Percentiles rank a stretch among this genome's conserved stretches.
These are phyloP conservation scores for Agrochola macilenta DNA, from an alignment of 2,888 invertebrate species.

Conservation along the genomic window DNA sequence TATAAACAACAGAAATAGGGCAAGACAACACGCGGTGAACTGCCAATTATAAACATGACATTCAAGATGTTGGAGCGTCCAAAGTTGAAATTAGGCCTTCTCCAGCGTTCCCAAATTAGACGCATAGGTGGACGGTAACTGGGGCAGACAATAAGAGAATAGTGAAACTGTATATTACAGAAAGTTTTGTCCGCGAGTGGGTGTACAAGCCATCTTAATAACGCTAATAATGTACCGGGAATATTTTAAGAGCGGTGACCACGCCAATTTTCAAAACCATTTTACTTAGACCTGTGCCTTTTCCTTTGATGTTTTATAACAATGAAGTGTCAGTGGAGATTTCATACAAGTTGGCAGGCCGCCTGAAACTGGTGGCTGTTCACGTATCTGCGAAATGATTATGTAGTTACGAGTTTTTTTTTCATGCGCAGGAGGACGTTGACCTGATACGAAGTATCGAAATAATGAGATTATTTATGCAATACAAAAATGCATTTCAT, in stretches of 20 bases:
- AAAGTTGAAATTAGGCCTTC: constrained; percentile 69
- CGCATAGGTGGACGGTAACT: constrained; percentile 69
- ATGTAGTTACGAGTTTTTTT: constrained; percentile 59
- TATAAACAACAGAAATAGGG: constrained; percentile 67
- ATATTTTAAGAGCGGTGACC: constrained; percentile 74
- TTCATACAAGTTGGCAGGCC: constrained; percentile 60
- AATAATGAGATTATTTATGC: constrained; percentile 71
- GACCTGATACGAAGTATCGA: constrained; percentile 69
- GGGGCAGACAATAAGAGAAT: constrained; percentile 69
- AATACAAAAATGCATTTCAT: constrained; percentile 68
- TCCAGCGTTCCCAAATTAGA: constrained; percentile 70
- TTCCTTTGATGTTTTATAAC: constrained; percentile 51
- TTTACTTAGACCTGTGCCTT: constrained; percentile 61
- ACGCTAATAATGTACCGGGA: constrained; percentile 73
- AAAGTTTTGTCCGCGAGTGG: constrained; percentile 69
- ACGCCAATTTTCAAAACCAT: constrained; percentile 73
- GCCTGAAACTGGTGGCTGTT: constrained; percentile 55
- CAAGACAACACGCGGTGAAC: constrained; percentile 62
- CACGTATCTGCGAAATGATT: constrained; percentile 66
- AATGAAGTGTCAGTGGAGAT: constrained; percentile 38
- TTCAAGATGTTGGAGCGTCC: constrained; percentile 68
- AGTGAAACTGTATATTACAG: constrained; percentile 73
- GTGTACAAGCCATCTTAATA: constrained; percentile 74
- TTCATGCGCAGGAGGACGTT: constrained; percentile 66
- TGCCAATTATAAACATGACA: constrained; percentile 70